phyloP scores from a whole-genome alignment of 2,888 invertebrate species.

The Polylopha cassiicola region DNA sequence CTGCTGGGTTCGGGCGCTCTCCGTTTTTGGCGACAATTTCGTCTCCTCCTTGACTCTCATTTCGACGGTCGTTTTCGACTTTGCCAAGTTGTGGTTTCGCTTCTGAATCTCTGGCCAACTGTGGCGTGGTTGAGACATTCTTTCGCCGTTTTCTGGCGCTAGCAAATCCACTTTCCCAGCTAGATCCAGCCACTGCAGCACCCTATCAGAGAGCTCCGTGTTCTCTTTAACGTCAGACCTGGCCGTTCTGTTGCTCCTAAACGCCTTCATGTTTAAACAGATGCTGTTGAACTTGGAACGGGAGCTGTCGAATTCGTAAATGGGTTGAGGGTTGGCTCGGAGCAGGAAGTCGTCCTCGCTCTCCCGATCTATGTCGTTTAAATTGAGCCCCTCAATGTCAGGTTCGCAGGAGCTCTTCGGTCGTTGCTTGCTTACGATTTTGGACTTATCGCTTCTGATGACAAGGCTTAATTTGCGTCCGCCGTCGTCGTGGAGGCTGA shows the following conservation, averaged over 20 bases:
- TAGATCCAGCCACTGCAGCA: constrained; percentile 87
- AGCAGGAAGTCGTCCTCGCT: constrained; percentile 51
- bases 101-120: constrained; percentile 66
- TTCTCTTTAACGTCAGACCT: constrained; percentile 52
- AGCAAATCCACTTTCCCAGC: constrained; percentile 78
- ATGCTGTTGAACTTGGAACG: constrained; percentile 36
- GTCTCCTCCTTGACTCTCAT: constrained; percentile 44
- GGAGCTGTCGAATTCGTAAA: constrained; percentile 42
- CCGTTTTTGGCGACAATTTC: constrained; percentile 45
- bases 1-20: constrained; percentile 53
- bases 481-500: constrained; percentile 46
- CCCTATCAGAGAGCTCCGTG: constrained; percentile 80
- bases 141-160: constrained; percentile 49
- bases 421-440: constrained; percentile 32
- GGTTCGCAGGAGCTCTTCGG: constrained; percentile 36
- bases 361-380: constrained; percentile 48
- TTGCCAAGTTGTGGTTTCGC: constrained; percentile 43
- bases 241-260: constrained; percentile 56
- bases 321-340: constrained; percentile 46
- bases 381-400: constrained; percentile 49
- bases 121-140: constrained; percentile 63
- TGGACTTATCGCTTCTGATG: constrained; percentile 48
- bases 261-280: constrained; percentile 50
- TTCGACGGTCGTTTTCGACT: constrained; percentile 60
- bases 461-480: constrained; percentile 47